Evolutionary conservation across 2,113 vertebrate genomes (phyloP), one percentile per base, ranked within the genome.

Genomic region (Calidris pygmaea): DNA sequence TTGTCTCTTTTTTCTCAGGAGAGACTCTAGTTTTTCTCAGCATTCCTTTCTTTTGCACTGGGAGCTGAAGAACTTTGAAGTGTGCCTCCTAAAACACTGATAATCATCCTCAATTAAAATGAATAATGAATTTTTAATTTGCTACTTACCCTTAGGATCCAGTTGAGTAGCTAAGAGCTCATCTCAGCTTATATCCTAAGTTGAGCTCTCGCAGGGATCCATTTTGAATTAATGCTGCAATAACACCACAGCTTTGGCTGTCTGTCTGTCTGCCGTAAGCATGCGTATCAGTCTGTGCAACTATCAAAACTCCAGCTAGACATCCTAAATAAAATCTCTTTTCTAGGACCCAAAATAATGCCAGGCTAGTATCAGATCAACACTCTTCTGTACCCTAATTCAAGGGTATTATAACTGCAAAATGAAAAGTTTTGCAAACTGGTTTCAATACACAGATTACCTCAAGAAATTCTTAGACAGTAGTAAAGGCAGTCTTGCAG

Each of bases 101-200:
- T 96, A 95, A 96, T 96, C 76, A 94, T 90, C 94, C 93, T 98
- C 97, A 96, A 95, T 98, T 97, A 96, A 98, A 98, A 95, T 94
- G 96, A 97, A 94, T 97, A 98, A 98, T 97, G 97, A 97, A 98
- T 97, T 97, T 97, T 98, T 98, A 98, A 98, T 98, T 97, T 97
- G 94, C 87, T 84, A 95, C 93, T 98, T 97, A 97, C 97, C 97
- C 98, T 94, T 95, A 98, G 97, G 97, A 98, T 97, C 85, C 83
- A 95, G 89, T 66, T 96, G 91, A 97, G 91, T 65, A 55, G 72
- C 95, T 93, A 97, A 97, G 75, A 95, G 96, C 93, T 97, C 96
- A 97, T 95, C 96, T 97, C 96, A 92, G 97, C 80, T 97, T 97
- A 96, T 85, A 95, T 89, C 58, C 91, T 93, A 96, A 97, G 82